Percentiles rank a stretch among this genome's conserved stretches.
These are phyloP conservation scores for Hypothenemus hampei DNA, from an alignment of 1,140 invertebrate genomes.

Conservation along the genomic window DNA sequence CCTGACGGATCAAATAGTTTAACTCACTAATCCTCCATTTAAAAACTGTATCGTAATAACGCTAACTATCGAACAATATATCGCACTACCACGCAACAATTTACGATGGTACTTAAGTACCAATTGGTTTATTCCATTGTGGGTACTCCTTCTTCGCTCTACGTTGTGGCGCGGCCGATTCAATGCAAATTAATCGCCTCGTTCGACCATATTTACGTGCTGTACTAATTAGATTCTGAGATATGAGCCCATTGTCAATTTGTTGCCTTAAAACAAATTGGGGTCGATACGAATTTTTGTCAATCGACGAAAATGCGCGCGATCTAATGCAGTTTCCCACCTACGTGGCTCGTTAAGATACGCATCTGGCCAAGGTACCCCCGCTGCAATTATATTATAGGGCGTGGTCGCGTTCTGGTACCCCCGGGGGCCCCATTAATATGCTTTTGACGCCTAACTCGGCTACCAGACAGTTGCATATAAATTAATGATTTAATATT, in stretches of 20 bases:
- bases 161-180: conserved; percentile 4
- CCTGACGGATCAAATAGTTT: no score
- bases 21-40: no score
- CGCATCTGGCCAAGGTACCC: conserved; percentile 7
- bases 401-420: conserved; percentile 33
- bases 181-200: conserved; percentile 13
- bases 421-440: conserved; percentile 37
- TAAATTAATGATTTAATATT: conserved; percentile 40
- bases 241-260: conserved; percentile 7
- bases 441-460: conserved; percentile 38
- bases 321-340: conserved; percentile 8
- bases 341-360: conserved; percentile 12
- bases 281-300: not conserved
- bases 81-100: conserved; percentile 5
- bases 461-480: conserved; percentile 38
- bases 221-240: conserved; percentile 11
- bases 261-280: conserved; percentile 3
- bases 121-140: conserved; percentile 13
- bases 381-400: conserved; percentile 15
- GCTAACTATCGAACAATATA: not conserved
- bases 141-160: conserved; percentile 2
- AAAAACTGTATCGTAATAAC: no score
- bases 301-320: not conserved
- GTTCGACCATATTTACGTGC: conserved; percentile 4
- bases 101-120: conserved; percentile 19